A percentile compares a stretch with the other conserved stretches of the same genome.
phyloP scores from a whole-genome alignment of 2,797 vertebrate genomes.

The Karalla daura region DNA sequence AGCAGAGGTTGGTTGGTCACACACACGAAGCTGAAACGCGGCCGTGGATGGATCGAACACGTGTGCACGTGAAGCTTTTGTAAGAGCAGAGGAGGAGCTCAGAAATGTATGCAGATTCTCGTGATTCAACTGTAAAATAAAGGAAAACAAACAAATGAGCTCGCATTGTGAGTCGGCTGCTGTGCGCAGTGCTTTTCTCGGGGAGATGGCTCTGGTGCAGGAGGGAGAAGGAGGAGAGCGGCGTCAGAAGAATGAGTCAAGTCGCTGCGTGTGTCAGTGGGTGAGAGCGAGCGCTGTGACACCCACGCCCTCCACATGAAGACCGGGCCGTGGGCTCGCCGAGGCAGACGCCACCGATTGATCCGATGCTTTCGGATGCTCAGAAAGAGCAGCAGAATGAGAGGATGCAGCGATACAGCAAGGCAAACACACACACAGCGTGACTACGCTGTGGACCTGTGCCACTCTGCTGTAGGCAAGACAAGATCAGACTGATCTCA shows the following conservation, averaged over 20 bases:
- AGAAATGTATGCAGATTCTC: conserved; percentile 15
- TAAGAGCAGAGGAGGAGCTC: conserved; percentile 8
- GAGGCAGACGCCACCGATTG: conserved; percentile 54
- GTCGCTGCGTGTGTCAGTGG: conserved; percentile 59
- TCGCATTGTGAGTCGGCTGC: conserved; percentile 37
- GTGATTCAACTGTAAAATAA: conserved; percentile 9
- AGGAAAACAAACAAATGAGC: conserved; percentile 1
- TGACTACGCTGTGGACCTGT: background rate
- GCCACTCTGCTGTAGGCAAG: background rate
- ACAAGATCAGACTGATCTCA: conserved; percentile 3
- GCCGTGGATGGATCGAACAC: conserved; percentile 46
- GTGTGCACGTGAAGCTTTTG: conserved; percentile 6
- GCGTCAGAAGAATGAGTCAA: conserved; percentile 73
- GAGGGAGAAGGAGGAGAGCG: conserved; percentile 44
- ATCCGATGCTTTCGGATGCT: conserved; percentile 49
- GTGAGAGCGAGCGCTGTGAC: conserved; percentile 61
- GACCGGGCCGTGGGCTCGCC: conserved; percentile 56
- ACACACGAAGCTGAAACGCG: conserved; percentile 8
- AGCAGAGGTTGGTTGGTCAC: conserved; percentile 17
- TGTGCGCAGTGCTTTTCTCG: conserved; percentile 21
- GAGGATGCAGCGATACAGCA: background rate
- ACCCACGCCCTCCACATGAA: conserved; percentile 57
- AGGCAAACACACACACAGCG: background rate
- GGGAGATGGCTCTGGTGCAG: conserved; percentile 14
- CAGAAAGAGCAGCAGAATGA: conserved; percentile 32